Evolutionary conservation across 1,140 invertebrate genomes (phyloP), one percentile per base, ranked within the genome.

Genomic region (Orussus abietinus): DNA sequence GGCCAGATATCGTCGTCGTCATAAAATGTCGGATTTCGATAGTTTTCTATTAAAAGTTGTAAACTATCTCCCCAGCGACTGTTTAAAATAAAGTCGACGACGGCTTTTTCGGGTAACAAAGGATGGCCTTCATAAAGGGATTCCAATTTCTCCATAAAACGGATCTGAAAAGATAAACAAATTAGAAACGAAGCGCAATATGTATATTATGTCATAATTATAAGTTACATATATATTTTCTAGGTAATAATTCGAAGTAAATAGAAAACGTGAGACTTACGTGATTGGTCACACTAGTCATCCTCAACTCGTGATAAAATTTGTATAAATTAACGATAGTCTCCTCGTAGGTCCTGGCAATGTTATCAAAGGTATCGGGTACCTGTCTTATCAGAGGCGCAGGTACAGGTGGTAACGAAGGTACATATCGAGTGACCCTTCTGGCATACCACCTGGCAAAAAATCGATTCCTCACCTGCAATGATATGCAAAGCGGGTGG

Each of bases 391-490:
- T 18, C 10, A 10, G 10, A 15, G 10, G 3, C 19, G n/a, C n/a
- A n/a, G n/a, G n/a, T n/a, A n/a, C n/a, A n/a, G n/a, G n/a, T n/a
- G n/a, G n/a, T n/a, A n/a, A n/a, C n/a, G n/a, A n/a, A n/a, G n/a
- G n/a, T n/a, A n/a, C n/a, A n/a, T n/a, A 31, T 30, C 12, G 9
- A 21, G 18, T 29, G 1, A 40, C 19, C 22, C 36, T 42, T 33
- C 38, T 41, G 3, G 5, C 26, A 17, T 42, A 45, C 47, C 47
- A 50, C 28, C 32, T 35, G 10, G 19, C 9, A 11, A 50, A 45
- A 38, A 50, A 45, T 42, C 47, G 30, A 6, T 30, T 31, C 10
- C n/a, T n/a, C n/a, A n/a, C n/a, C n/a, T n/a, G n/a, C n/a, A n/a
- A n/a, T n/a, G n/a, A n/a, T n/a, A n/a, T n/a, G n/a, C n/a, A n/a